Evolutionary conservation across 1,140 invertebrate species (phyloP).

Genomic region (Laupala kohalensis): DNA sequence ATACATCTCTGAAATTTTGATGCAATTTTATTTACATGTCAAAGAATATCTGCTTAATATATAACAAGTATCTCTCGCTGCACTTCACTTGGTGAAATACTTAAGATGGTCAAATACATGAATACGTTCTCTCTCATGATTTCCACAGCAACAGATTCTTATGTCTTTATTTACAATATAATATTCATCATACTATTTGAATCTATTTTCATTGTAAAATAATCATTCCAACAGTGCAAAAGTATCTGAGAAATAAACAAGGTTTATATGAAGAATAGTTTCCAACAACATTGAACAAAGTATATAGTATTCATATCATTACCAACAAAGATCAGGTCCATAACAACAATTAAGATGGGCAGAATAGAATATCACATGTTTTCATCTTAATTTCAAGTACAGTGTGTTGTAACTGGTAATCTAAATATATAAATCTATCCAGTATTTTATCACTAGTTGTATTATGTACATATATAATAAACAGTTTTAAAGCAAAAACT

Average conservation of each 20-base stretch:
- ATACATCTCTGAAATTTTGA: neutral
- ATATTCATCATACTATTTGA: neutral
- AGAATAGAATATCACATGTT: conserved; percentile 9
- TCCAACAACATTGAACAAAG: conserved; percentile 6
- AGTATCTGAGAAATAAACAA: neutral
- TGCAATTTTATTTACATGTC: too few species aligned
- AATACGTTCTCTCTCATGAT: neutral
- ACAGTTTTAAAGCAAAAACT: neutral
- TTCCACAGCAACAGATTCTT: neutral
- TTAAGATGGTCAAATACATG: neutral
- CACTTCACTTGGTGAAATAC: neutral
- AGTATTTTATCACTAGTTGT: neutral
- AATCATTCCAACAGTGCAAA: neutral
- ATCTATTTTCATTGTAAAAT: neutral
- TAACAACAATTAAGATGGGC: conserved; percentile 12
- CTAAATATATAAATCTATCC: conserved; percentile 4
- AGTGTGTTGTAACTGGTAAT: conserved; percentile 1
- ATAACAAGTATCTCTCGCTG: neutral
- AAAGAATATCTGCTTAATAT: neutral
- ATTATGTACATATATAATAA: neutral
- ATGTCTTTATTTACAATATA: neutral
- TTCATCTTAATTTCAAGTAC: conserved; percentile 9
- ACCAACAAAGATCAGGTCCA: conserved; percentile 11
- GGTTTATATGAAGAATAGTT: neutral
- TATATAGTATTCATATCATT: neutral